phyloP scores from a whole-genome alignment of 1,140 invertebrate genomes.

The Thalassaphorura encarpata region DNA sequence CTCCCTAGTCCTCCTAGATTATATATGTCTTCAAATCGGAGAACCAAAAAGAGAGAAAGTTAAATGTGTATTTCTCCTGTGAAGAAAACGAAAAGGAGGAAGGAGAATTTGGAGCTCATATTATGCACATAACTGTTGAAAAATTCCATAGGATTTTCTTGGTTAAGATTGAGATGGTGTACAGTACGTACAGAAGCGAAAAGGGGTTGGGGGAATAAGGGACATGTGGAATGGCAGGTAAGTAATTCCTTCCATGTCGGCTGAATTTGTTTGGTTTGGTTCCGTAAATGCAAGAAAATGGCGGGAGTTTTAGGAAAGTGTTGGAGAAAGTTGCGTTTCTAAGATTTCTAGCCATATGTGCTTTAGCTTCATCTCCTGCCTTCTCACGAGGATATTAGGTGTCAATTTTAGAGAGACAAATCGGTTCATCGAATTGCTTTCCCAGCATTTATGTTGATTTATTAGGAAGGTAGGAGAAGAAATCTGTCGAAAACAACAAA shows the following conservation, averaged over 20 bases:
- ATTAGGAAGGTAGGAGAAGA: constrained; percentile 17
- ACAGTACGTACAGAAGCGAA: background rate
- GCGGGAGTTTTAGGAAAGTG: background rate
- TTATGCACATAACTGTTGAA: background rate
- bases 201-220: background rate
- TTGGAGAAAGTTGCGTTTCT: background rate
- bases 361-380: background rate
- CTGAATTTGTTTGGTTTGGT: no score
- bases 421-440: constrained; percentile 32
- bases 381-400: constrained; percentile 26
- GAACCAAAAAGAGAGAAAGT: no score
- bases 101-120: background rate
- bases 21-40: no score
- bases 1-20: background rate
- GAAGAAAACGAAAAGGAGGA: background rate
- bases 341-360: no score
- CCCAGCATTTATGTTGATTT: constrained; percentile 33
- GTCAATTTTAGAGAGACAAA: constrained; percentile 34
- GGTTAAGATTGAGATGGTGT: background rate
- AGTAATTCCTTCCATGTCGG: background rate
- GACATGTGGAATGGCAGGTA: background rate
- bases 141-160: background rate
- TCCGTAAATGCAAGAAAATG: no score
- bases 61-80: no score
- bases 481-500: constrained; percentile 30